Percentiles rank a stretch among this genome's conserved stretches.
phyloP scores from a whole-genome alignment of 92 coral and sea anemone species.

The Pocillopora meandrina region DNA sequence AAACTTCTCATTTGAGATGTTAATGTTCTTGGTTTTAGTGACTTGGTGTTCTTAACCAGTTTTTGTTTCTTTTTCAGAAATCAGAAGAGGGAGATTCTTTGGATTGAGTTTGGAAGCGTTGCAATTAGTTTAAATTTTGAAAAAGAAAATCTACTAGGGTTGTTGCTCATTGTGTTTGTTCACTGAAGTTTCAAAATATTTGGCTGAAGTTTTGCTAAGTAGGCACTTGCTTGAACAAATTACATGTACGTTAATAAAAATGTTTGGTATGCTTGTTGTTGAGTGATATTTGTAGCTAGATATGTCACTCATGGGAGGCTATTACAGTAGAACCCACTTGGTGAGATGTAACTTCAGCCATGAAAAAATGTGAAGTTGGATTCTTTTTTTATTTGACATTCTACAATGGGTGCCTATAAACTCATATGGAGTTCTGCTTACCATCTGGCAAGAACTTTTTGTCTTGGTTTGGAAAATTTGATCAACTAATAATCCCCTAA shows the following conservation, averaged over 20 bases:
- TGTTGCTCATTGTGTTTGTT: background rate
- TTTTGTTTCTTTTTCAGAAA: constrained; percentile 15
- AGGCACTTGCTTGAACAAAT: background rate
- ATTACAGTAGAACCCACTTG: too few relatives aligned
- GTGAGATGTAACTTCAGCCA: too few relatives aligned
- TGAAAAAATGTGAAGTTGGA: too few relatives aligned
- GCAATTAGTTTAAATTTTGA: background rate
- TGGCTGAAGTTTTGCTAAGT: background rate
- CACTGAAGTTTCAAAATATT: background rate
- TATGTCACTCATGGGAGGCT: background rate
- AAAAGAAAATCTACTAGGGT: background rate
- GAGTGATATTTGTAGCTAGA: background rate
- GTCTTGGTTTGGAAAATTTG: too few relatives aligned
- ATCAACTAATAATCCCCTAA: too few relatives aligned
- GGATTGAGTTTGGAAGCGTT: constrained; percentile 11
- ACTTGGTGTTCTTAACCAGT: background rate
- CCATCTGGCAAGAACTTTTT: too few relatives aligned
- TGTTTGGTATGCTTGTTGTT: background rate
- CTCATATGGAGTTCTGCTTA: too few relatives aligned
- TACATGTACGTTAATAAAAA: background rate
- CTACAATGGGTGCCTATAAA: too few relatives aligned
- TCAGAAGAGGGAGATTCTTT: constrained; percentile 35
- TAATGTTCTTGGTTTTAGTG: too few relatives aligned
- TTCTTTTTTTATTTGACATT: too few relatives aligned
- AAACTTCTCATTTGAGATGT: too few relatives aligned